A percentile compares a stretch with the other conserved stretches of the same genome.
phyloP scores from a whole-genome alignment of 2,797 vertebrate species.

The Aselliscus stoliczkanus region DNA sequence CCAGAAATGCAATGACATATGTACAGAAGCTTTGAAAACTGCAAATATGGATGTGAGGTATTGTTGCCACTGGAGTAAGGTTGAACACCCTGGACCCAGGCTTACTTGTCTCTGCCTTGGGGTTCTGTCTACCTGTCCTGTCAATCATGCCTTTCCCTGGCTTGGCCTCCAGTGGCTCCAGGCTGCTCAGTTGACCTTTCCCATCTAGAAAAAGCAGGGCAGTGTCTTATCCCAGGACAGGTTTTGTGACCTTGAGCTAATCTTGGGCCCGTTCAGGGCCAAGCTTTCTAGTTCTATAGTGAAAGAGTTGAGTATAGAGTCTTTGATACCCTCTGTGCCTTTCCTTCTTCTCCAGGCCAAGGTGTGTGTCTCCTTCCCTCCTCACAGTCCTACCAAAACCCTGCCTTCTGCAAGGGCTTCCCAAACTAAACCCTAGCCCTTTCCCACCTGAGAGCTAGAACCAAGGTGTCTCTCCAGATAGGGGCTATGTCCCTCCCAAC shows the following conservation, averaged over 20 bases:
- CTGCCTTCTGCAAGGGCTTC: neutral
- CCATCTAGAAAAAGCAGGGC: neutral
- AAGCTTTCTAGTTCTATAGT: neutral
- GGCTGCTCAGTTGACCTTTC: neutral
- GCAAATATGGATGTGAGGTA: neutral
- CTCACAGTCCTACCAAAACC: neutral
- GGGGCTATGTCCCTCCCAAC: neutral
- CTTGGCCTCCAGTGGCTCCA: neutral
- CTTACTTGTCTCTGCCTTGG: neutral
- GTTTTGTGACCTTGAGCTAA: neutral
- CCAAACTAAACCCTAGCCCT: neutral
- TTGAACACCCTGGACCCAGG: neutral
- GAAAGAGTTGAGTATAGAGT: neutral
- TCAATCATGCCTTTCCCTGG: neutral
- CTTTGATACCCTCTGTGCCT: neutral
- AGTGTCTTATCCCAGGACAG: neutral
- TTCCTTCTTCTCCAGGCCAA: neutral
- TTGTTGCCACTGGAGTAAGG: neutral
- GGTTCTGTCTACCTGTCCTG: neutral
- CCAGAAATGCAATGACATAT: neutral
- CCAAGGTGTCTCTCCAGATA: neutral
- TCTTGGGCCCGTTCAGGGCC: neutral
- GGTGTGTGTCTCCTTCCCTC: neutral
- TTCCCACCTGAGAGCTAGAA: neutral
- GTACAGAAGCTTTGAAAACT: slow-evolving; percentile 15